Conservation (phyloP, 1,140 invertebrate genomes). For the Yoshiicerus persimilis region DNA sequence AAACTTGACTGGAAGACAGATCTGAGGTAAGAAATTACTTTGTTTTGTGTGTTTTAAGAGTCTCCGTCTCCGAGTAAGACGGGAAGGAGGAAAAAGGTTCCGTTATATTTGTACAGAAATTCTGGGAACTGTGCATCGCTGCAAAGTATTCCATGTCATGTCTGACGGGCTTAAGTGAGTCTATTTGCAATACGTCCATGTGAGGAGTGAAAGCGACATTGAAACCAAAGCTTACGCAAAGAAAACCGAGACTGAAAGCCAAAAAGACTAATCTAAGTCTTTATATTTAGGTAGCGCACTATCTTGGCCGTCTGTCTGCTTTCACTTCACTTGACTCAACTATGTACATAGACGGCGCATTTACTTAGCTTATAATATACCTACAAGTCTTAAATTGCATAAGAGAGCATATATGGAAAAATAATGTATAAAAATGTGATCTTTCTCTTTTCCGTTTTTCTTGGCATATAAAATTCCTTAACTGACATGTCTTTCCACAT, state of each 20-base stretch:
- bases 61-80: not conserved
- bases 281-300: not conserved
- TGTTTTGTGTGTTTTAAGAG: not conserved
- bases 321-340: not conserved
- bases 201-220: not conserved
- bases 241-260: not conserved
- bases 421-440: not conserved
- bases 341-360: no score
- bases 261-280: not conserved
- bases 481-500: not conserved
- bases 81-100: not conserved
- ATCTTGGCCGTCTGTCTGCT: not conserved
- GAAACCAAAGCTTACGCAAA: not conserved
- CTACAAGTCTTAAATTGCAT: no score
- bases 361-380: no score
- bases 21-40: not conserved
- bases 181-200: not conserved
- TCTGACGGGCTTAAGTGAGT: not conserved
- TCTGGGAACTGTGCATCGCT: not conserved
- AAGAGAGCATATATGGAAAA: not conserved
- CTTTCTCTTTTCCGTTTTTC: not conserved
- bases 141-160: not conserved
- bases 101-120: not conserved
- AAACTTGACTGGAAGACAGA: not conserved
- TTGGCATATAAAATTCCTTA: not conserved